Percentiles rank a stretch among this genome's conserved stretches.
These are phyloP conservation scores for Ernsta delagoae DNA, from an alignment of 2,888 invertebrate genomes.

Conservation along the genomic window DNA sequence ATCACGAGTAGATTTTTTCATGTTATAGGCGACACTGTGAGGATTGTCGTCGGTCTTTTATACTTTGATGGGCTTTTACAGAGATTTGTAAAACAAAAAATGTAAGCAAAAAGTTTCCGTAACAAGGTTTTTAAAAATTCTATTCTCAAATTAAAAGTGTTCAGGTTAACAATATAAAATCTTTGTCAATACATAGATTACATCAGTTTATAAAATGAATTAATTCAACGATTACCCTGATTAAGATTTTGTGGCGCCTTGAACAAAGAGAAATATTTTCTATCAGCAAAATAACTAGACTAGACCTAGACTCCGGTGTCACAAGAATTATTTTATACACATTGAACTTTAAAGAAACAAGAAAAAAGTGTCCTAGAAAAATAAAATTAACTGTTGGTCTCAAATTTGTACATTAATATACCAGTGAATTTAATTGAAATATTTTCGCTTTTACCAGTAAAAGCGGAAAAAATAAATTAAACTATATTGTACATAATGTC, in stretches of 20 bases:
- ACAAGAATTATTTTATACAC: neutral
- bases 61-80: neutral
- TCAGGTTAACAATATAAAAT: neutral
- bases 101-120: conserved; percentile 7
- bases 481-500: conserved; percentile 30
- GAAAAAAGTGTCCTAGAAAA: conserved; percentile 23
- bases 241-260: neutral
- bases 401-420: conserved; percentile 35
- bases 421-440: conserved; percentile 18
- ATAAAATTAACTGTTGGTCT: conserved; percentile 34
- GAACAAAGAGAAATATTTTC: neutral
- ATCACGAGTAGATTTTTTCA: too few relatives aligned
- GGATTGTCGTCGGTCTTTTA: neutral
- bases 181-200: too few relatives aligned
- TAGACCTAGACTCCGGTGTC: neutral
- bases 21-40: too few relatives aligned
- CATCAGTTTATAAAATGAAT: too few relatives aligned
- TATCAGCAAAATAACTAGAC: conserved; percentile 3
- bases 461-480: conserved; percentile 24
- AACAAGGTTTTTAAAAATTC: neutral
- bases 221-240: neutral
- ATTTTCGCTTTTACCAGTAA: conserved; percentile 27
- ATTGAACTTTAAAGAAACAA: conserved; percentile 16
- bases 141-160: too few relatives aligned
- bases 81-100: neutral